These are phyloP conservation scores for Trichomalopsis sarcophagae DNA, from an alignment of 1,140 invertebrate genomes.

Conservation along the genomic window DNA sequence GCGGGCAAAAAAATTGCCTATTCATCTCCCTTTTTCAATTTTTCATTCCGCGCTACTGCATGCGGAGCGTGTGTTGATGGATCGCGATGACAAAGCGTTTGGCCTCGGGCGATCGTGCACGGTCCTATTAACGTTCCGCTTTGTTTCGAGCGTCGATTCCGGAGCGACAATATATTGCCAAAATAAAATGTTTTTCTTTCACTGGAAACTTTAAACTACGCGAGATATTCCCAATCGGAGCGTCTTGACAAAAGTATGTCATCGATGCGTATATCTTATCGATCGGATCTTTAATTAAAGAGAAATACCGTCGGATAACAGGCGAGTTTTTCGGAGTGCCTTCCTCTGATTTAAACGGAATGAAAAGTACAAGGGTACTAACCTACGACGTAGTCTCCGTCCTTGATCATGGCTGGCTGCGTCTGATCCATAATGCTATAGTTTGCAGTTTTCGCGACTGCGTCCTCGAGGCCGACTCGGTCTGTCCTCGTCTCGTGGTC, in stretches of 20 bases:
- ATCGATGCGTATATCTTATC: too few relatives aligned
- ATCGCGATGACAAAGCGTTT: constrained; percentile 9
- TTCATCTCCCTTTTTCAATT: not conserved
- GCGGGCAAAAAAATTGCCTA: not conserved
- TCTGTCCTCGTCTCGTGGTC: constrained; percentile 63
- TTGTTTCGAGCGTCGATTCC: too few relatives aligned
- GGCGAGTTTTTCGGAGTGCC: too few relatives aligned
- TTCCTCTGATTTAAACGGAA: not conserved
- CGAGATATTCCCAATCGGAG: too few relatives aligned
- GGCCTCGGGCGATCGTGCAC: not conserved
- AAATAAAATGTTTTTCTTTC: too few relatives aligned
- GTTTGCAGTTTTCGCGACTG: constrained; percentile 63
- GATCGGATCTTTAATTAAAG: not conserved
- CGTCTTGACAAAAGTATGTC: too few relatives aligned
- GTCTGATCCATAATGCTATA: constrained; percentile 68
- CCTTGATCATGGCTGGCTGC: constrained; percentile 69
- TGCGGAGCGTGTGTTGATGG: not conserved
- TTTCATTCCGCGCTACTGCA: not conserved
- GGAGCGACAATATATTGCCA: too few relatives aligned
- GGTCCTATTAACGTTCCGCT: not conserved
- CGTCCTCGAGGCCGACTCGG: constrained; percentile 62
- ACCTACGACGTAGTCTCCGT: constrained; percentile 72
- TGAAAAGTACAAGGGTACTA: constrained; percentile 54
- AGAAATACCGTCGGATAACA: too few relatives aligned
- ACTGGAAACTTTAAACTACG: too few relatives aligned